Conservation (phyloP, 2,797 vertebrate genomes). For the Thaleichthys pacificus region DNA sequence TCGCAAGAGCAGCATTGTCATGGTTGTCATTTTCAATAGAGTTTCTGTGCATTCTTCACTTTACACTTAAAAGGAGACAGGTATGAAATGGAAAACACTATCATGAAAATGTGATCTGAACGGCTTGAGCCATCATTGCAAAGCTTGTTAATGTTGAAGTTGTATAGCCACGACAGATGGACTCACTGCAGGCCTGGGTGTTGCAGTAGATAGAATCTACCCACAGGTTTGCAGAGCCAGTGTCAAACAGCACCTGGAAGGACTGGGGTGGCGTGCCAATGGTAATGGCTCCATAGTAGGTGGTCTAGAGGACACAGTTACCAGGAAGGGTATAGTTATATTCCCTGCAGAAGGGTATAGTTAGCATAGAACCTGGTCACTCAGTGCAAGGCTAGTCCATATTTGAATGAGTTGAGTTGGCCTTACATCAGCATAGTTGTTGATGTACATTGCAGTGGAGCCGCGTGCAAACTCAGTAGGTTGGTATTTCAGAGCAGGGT, state of each 20-base stretch:
- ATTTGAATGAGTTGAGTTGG: background rate
- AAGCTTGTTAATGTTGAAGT: background rate
- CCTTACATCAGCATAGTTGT: constrained; percentile 77
- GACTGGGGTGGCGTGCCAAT: constrained; percentile 65
- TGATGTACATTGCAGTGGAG: constrained; percentile 64
- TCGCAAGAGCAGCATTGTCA: too few species aligned
- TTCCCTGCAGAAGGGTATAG: constrained; percentile 2
- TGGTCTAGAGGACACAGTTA: constrained; percentile 46
- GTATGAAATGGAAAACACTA: too few species aligned
- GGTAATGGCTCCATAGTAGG: constrained; percentile 67
- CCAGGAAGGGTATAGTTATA: constrained; percentile 5
- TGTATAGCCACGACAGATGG: background rate
- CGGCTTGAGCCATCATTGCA: too few species aligned
- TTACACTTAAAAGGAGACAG: too few species aligned
- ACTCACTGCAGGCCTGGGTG: constrained; percentile 76
- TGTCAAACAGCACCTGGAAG: constrained; percentile 69
- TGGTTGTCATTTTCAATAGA: too few species aligned
- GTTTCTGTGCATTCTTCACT: too few species aligned
- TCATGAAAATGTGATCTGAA: too few species aligned
- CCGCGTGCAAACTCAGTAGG: constrained; percentile 16
- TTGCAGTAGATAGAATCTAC: constrained; percentile 73
- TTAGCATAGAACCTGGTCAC: background rate
- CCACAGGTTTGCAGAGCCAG: constrained; percentile 67
- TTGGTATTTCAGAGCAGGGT: constrained; percentile 65
- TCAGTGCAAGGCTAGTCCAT: background rate